Evolutionary conservation across 1,140 invertebrate genomes (phyloP).

Genomic region (Aporrectodea caliginosa): DNA sequence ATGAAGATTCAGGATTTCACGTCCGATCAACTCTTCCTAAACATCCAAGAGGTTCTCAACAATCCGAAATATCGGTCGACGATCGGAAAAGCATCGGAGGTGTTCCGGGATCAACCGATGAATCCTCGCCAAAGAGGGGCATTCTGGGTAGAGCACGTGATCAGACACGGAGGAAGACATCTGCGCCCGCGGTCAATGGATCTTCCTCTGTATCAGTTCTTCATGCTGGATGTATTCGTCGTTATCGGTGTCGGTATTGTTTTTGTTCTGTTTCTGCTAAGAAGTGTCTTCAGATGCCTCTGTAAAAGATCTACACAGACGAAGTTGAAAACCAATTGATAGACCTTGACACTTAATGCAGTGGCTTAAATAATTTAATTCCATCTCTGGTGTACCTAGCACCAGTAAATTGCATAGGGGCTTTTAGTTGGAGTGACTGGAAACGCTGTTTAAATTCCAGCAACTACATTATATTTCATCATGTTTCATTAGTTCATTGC

Average conservation of each 20-base stretch:
- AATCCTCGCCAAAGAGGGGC: slow-evolving; percentile 9
- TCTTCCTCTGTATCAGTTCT: background rate
- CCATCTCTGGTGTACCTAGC: no score
- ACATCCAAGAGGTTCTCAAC: background rate
- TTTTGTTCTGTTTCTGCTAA: background rate
- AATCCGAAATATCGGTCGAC: slow-evolving; percentile 7
- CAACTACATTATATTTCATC: no score
- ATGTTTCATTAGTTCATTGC: no score
- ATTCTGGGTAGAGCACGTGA: slow-evolving; percentile 34
- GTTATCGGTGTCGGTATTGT: background rate
- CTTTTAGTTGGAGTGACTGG: no score
- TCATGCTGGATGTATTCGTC: background rate
- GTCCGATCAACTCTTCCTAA: background rate
- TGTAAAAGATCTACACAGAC: no score
- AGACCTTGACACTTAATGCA: no score
- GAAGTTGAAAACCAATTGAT: no score
- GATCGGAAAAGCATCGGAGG: slow-evolving; percentile 14
- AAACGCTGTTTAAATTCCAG: no score
- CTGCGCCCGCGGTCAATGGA: background rate
- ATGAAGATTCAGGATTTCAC: background rate
- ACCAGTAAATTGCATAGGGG: no score
- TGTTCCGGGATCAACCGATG: slow-evolving; percentile 17
- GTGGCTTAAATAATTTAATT: no score
- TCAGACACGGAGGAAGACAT: slow-evolving; percentile 15
- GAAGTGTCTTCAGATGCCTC: no score